Evolutionary conservation across 2,113 vertebrate genomes (phyloP), one percentile per base, ranked within the genome.

Genomic region (Empidonax alnorum): DNA sequence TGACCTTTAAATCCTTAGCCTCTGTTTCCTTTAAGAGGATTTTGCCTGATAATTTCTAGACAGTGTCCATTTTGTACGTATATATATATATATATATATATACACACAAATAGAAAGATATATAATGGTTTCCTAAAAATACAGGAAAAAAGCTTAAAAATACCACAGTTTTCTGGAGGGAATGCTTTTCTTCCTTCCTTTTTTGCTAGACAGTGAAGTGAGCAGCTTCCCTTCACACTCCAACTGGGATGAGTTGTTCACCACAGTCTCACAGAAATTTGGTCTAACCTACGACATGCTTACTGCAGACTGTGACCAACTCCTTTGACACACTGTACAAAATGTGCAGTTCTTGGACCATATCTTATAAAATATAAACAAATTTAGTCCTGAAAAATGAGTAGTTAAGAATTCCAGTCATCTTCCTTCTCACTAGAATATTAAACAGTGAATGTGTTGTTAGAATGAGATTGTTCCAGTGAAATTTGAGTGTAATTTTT

Each of bases 401-500:
- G 74, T 89, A 89, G n/a, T 24, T 47, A 88, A 74, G 50, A 30
- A 12, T 88, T 84, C 30, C 68, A 91, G 68, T 42, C 84, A 91
- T 35, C 37, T 90, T 76, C 39, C 18, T 81, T 79, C 41, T 84
- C 65, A 56, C 23, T 92, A 83, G 69, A 96, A 87, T 92, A 81
- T 74, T 94, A 83, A 95, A 86, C 27, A 94, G 46, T 55, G 78
- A 83, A 84, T 59, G 31, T 47, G 44, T 84, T 71, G 74, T 75
- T 93, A 93, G 39, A 95, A 74, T 73, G 46, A 81, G 85, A 86
- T 90, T 84, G 41, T 91, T 82, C 66, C 52, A 86, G 62, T 87
- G 39, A 74, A 94, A 80, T 62, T 89, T 3, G 4, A 68, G 14
- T 52, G 31, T 68, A 76, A 81, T 41, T 95, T 96, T 88, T 85